Conservation (phyloP, 2,797 vertebrate species). For the Rhodeus uyekii region DNA sequence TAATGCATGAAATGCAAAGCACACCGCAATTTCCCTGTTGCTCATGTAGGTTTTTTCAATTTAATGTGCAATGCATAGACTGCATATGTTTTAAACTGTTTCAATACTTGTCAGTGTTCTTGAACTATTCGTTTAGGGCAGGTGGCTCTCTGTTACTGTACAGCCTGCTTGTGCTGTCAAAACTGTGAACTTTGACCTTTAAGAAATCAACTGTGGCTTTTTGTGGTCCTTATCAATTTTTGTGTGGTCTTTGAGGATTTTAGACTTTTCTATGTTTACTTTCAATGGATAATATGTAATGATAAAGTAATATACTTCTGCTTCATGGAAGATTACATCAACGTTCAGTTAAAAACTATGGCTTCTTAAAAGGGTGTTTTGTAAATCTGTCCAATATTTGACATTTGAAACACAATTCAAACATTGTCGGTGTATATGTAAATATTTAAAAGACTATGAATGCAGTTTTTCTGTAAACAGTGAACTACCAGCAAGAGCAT, state of each 20-base stretch:
- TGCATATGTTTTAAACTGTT: background rate
- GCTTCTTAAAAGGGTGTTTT: slow-evolving; percentile 6
- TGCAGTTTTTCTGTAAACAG: slow-evolving; percentile 35
- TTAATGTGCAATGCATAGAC: slow-evolving; percentile 5
- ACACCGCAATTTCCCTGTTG: background rate
- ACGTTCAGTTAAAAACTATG: slow-evolving; percentile 8
- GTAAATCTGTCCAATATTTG: background rate
- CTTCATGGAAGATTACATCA: slow-evolving; percentile 11
- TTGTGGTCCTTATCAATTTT: slow-evolving; percentile 24
- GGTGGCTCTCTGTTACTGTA: slow-evolving; percentile 52
- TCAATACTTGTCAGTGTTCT: slow-evolving; percentile 57
- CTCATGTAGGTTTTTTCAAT: slow-evolving; percentile 1
- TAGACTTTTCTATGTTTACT: background rate
- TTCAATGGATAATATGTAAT: background rate
- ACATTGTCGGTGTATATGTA: background rate
- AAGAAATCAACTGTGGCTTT: slow-evolving; percentile 57
- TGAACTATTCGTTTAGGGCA: slow-evolving; percentile 64
- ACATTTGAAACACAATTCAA: background rate
- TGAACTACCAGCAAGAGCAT: slow-evolving; percentile 42
- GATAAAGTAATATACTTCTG: slow-evolving; percentile 12
- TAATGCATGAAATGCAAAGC: slow-evolving; percentile 15
- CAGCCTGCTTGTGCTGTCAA: slow-evolving; percentile 60
- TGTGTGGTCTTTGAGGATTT: slow-evolving; percentile 9
- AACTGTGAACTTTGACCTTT: slow-evolving; percentile 71
- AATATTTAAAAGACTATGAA: background rate